These are phyloP conservation scores for Monodelphis domestica DNA, from an alignment of 2,797 vertebrate species.

Conservation along the genomic window DNA sequence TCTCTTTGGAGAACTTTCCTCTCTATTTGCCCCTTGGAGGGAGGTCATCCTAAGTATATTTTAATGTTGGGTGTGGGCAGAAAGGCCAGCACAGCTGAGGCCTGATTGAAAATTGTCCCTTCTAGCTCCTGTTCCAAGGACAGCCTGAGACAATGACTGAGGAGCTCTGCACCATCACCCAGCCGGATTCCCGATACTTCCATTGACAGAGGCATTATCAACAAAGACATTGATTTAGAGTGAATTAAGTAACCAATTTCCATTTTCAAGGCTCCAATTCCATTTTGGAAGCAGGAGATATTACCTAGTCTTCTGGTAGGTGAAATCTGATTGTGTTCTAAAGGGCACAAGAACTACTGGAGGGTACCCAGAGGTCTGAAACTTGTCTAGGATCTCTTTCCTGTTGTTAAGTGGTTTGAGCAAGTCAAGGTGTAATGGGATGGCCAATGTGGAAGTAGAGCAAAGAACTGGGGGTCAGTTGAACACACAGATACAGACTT, in stretches of 20 bases:
- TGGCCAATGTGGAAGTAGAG: neutral
- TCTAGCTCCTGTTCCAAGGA: slow-evolving; percentile 68
- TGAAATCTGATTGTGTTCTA: slow-evolving; percentile 64
- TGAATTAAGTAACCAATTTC: slow-evolving; percentile 74
- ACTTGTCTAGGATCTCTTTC: slow-evolving; percentile 48
- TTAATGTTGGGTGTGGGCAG: slow-evolving; percentile 57
- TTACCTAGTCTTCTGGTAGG: slow-evolving; percentile 57
- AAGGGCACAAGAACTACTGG: slow-evolving; percentile 23
- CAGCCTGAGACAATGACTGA: slow-evolving; percentile 64
- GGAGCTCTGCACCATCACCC: slow-evolving; percentile 52
- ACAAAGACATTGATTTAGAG: slow-evolving; percentile 69
- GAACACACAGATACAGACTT: neutral
- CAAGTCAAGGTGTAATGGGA: neutral
- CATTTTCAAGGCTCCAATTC: slow-evolving; percentile 63
- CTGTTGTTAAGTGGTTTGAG: neutral
- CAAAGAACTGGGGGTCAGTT: neutral
- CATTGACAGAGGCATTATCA: slow-evolving; percentile 72
- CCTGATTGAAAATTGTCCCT: slow-evolving; percentile 73
- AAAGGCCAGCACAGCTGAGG: slow-evolving; percentile 57
- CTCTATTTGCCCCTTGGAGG: slow-evolving; percentile 43
- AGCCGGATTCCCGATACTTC: slow-evolving; percentile 62
- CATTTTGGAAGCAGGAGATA: slow-evolving; percentile 57
- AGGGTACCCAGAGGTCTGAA: slow-evolving; percentile 29
- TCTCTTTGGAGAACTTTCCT: slow-evolving; percentile 42
- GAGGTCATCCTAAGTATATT: slow-evolving; percentile 66